These are phyloP conservation scores for rabbit (Oryctolagus cuniculus) DNA, from an alignment of 2,113 vertebrate species.

Conservation along the genomic window mOryCun1.1 NC_091440.1:68234501-68235000, in stretches of 20 bases:
- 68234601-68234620: constrained; percentile 5
- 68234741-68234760: neutral
- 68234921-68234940: no score
- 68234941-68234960: no score
- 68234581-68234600: neutral
- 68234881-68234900: no score
- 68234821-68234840: neutral
- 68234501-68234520: neutral
- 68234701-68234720: neutral
- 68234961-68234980: no score
- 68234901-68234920: no score
- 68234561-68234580: constrained; percentile 13
- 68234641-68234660: neutral
- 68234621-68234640: constrained; percentile 27
- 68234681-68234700: neutral
- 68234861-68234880: neutral
- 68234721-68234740: neutral
- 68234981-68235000: no score
- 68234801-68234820: neutral
- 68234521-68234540: neutral
- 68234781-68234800: neutral
- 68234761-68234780: neutral
- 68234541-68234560: constrained; percentile 39
- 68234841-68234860: neutral
- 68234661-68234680: neutral